Conservation (phyloP, 2,888 invertebrate genomes). For the Nycteola revayana region DNA sequence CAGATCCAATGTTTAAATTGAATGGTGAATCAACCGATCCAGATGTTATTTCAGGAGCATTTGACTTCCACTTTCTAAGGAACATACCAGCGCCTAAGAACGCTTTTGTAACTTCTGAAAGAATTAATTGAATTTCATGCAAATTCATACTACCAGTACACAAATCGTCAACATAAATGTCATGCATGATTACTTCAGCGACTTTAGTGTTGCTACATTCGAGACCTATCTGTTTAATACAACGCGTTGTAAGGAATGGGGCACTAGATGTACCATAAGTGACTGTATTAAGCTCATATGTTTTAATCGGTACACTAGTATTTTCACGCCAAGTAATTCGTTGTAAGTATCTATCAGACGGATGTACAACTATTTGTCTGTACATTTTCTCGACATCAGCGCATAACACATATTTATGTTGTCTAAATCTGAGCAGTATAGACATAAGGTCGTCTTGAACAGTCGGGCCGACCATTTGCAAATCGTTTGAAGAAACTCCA, state of each 20-base stretch:
- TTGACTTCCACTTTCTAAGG: too few species aligned
- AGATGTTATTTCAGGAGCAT: too few species aligned
- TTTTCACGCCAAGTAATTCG: slow-evolving; percentile 28
- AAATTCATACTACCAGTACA: too few species aligned
- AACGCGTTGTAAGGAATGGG: slow-evolving; percentile 28
- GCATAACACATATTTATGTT: slow-evolving; percentile 17
- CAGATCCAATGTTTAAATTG: too few species aligned
- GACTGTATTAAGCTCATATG: slow-evolving; percentile 25
- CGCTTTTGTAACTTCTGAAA: too few species aligned
- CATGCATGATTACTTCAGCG: too few species aligned
- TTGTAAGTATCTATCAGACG: slow-evolving; percentile 21
- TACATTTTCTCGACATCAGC: slow-evolving; percentile 32
- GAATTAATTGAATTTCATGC: too few species aligned
- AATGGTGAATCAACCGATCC: too few species aligned
- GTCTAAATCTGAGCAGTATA: slow-evolving; percentile 23
- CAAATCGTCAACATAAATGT: too few species aligned
- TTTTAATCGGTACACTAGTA: slow-evolving; percentile 9
- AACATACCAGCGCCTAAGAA: too few species aligned
- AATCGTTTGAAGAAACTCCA: slow-evolving; percentile 17
- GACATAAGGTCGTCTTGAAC: slow-evolving; percentile 28
- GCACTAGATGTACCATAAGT: slow-evolving; percentile 33
- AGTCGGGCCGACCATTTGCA: slow-evolving; percentile 23
- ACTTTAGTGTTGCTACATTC: too few species aligned
- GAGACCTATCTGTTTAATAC: slow-evolving; percentile 23
- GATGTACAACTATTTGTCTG: too few species aligned